Conservation (phyloP, 2,888 invertebrate species). For the Drosophila buzzatii region DNA sequence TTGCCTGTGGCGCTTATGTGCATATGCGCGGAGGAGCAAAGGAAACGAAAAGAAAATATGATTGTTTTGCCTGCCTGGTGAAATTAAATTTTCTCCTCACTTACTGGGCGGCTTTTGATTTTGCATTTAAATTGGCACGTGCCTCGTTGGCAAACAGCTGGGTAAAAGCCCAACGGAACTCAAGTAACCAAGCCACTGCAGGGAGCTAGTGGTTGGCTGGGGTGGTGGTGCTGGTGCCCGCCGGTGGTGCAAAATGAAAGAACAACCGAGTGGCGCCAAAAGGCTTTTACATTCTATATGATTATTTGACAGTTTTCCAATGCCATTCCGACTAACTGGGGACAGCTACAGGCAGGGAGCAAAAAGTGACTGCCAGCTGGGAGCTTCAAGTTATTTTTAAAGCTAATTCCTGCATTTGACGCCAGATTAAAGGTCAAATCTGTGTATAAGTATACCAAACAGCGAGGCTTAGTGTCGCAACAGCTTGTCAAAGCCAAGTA, state of each 20-base stretch:
- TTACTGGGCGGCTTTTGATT: slow-evolving; percentile 65
- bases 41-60: slow-evolving; percentile 56
- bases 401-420: slow-evolving; percentile 17
- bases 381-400: slow-evolving; percentile 17
- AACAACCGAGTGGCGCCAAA: slow-evolving; percentile 50
- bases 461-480: not conserved
- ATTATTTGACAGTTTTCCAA: slow-evolving; percentile 55
- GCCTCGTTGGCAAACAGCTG: slow-evolving; percentile 71
- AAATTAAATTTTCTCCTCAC: slow-evolving; percentile 68
- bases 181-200: not conserved
- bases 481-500: not conserved
- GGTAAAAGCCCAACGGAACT: slow-evolving; percentile 40
- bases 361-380: slow-evolving; percentile 12
- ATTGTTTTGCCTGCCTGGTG: slow-evolving; percentile 67
- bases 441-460: slow-evolving; percentile 2
- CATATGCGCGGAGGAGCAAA: slow-evolving; percentile 22
- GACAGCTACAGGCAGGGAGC: slow-evolving; percentile 11
- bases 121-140: slow-evolving; percentile 81
- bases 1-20: slow-evolving; percentile 26
- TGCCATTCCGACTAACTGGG: slow-evolving; percentile 24
- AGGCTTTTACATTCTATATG: slow-evolving; percentile 44
- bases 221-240: not conserved
- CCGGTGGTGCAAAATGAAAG: slow-evolving; percentile 45
- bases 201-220: slow-evolving; percentile 7
- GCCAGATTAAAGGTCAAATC: slow-evolving; percentile 16